These are phyloP conservation scores for Acanthosoma haemorrhoidale DNA, from an alignment of 2,888 invertebrate genomes.

Conservation along the genomic window DNA sequence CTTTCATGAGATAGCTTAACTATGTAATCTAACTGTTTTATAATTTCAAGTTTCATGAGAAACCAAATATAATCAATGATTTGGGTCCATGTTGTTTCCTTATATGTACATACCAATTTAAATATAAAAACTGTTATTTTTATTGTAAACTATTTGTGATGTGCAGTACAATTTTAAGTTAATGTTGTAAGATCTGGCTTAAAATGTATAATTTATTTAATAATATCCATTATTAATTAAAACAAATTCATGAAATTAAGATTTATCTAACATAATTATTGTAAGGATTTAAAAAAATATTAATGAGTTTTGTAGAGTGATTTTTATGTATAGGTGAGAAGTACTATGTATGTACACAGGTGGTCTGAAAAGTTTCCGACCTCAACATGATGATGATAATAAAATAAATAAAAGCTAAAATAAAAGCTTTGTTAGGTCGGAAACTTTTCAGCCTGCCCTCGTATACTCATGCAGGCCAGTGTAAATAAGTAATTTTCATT, in stretches of 20 bases:
- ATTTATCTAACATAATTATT: not conserved
- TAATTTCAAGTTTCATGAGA: slow-evolving; percentile 14
- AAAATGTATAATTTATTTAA: slow-evolving; percentile 7
- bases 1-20: not conserved
- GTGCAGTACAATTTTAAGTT: not conserved
- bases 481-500: not conserved
- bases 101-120: not conserved
- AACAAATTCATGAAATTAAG: not conserved
- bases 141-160: slow-evolving; percentile 13
- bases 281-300: not conserved
- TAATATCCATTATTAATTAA: not conserved
- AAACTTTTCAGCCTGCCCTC: too few relatives aligned
- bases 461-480: not conserved
- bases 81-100: not conserved
- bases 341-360: too few relatives aligned
- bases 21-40: not conserved
- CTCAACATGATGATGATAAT: too few relatives aligned
- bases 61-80: slow-evolving; percentile 16
- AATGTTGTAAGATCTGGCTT: not conserved
- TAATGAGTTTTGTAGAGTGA: not conserved
- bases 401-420: too few relatives aligned
- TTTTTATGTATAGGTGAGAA: not conserved
- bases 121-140: not conserved
- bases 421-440: too few relatives aligned
- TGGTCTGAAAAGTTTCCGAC: too few relatives aligned